Evolutionary conservation across 2,888 invertebrate species (phyloP).

Genomic region (Incurvaria masculella): DNA sequence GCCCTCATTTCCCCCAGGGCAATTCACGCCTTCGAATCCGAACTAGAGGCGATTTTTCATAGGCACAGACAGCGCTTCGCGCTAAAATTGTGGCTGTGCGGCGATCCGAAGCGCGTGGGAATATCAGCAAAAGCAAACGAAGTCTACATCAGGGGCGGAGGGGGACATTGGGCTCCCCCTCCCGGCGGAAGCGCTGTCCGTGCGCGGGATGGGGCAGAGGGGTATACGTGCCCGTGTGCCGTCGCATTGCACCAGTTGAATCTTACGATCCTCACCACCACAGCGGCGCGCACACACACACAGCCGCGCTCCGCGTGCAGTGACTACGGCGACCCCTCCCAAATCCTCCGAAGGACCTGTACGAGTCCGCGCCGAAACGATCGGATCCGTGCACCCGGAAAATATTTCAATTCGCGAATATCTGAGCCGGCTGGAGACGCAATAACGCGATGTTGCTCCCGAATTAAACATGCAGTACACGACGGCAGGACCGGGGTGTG

Average conservation of each 20-base stretch:
- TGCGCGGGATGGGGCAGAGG: conserved; percentile 30
- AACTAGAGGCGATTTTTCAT: too few relatives aligned
- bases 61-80: too few relatives aligned
- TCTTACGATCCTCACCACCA: conserved; percentile 69
- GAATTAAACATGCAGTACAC: too few relatives aligned
- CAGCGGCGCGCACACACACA: conserved; percentile 13
- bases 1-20: too few relatives aligned
- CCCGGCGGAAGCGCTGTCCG: conserved; percentile 18
- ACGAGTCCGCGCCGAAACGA: not conserved
- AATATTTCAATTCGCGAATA: too few relatives aligned
- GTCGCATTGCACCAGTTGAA: conserved; percentile 57
- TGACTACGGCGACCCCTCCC: not conserved
- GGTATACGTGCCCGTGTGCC: conserved; percentile 23
- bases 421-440: too few relatives aligned
- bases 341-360: not conserved
- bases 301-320: too few relatives aligned
- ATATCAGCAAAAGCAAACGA: not conserved
- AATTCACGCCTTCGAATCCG: too few relatives aligned
- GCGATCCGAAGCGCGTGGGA: not conserved
- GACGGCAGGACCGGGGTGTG: too few relatives aligned
- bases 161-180: not conserved
- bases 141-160: not conserved
- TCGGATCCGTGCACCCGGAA: too few relatives aligned
- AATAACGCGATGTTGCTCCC: too few relatives aligned
- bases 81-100: too few relatives aligned